Evolutionary conservation across 1,140 invertebrate species (phyloP).

Genomic region (Solenopsis fugax): DNA sequence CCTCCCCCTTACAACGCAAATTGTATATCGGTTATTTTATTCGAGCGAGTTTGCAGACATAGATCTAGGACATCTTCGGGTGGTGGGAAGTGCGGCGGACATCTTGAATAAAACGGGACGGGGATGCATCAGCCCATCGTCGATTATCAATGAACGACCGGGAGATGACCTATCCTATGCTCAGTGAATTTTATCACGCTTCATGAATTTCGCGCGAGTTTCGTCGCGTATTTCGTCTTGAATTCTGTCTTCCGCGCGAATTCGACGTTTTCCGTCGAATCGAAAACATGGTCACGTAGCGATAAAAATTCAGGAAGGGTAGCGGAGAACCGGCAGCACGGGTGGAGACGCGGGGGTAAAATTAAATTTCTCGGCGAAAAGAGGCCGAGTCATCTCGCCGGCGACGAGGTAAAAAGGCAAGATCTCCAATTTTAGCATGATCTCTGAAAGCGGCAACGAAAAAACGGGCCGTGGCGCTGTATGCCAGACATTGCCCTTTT

Average conservation of each 20-base stretch:
- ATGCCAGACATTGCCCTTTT: conserved; percentile 15
- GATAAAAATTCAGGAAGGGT: conserved; percentile 58
- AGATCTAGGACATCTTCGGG: conserved; percentile 32
- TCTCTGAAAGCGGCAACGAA: conserved; percentile 48
- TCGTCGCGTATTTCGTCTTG: not conserved
- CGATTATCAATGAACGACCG: conserved; percentile 41
- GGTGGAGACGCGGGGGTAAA: conserved; percentile 22
- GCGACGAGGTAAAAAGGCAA: conserved; percentile 32
- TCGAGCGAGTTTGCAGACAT: conserved; percentile 3
- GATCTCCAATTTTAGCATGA: conserved; percentile 61
- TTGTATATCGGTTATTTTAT: conserved; percentile 53
- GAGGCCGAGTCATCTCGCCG: conserved; percentile 43
- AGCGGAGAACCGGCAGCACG: not conserved
- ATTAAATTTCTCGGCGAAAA: conserved; percentile 64
- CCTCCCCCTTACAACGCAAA: conserved; percentile 12
- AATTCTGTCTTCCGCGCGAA: conserved; percentile 34
- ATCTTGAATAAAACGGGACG: conserved; percentile 44
- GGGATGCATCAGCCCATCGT: conserved; percentile 15
- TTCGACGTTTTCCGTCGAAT: conserved; percentile 47
- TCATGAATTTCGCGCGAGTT: conserved; percentile 11
- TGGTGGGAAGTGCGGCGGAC: conserved; percentile 6
- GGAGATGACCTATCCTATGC: not conserved
- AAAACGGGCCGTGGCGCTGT: conserved; percentile 11
- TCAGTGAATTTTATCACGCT: conserved; percentile 31
- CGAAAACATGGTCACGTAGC: conserved; percentile 61